Conservation (phyloP, 1,140 invertebrate species). For the Leptinotarsa defecta region DNA sequence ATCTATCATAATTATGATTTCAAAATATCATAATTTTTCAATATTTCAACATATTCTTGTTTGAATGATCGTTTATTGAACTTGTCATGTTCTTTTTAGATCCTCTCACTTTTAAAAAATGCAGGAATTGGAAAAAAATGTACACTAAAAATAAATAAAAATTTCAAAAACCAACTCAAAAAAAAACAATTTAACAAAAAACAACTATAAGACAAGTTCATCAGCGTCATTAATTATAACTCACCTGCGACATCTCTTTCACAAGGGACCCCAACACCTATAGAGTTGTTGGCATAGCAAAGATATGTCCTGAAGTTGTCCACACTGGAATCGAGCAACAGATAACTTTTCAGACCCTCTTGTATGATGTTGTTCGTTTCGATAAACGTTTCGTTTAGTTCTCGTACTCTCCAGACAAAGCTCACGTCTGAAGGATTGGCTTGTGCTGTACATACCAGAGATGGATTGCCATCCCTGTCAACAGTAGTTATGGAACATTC, state of each 20-base stretch:
- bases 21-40: no score
- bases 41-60: no score
- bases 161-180: no score
- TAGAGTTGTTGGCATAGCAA: slow-evolving; percentile 82
- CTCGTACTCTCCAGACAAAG: slow-evolving; percentile 83
- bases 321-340: slow-evolving; percentile 67
- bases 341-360: slow-evolving; percentile 65
- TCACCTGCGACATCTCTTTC: slow-evolving; percentile 79
- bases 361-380: slow-evolving; percentile 58
- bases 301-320: slow-evolving; percentile 78
- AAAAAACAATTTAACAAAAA: background rate
- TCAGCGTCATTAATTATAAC: slow-evolving; percentile 31
- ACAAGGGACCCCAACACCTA: slow-evolving; percentile 74
- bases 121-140: no score
- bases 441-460: slow-evolving; percentile 77
- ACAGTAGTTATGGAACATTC: slow-evolving; percentile 79
- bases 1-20: no score
- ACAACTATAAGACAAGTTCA: background rate
- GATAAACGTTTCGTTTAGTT: slow-evolving; percentile 74
- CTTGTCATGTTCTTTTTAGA: no score
- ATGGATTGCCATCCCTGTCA: slow-evolving; percentile 72
- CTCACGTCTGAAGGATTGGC: slow-evolving; percentile 83
- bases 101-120: no score
- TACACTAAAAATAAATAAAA: no score
- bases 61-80: no score